Percentiles rank a stretch among this genome's conserved stretches.
Conservation (phyloP, 2,888 invertebrate species). For the Lepidochrysops patricia region DNA sequence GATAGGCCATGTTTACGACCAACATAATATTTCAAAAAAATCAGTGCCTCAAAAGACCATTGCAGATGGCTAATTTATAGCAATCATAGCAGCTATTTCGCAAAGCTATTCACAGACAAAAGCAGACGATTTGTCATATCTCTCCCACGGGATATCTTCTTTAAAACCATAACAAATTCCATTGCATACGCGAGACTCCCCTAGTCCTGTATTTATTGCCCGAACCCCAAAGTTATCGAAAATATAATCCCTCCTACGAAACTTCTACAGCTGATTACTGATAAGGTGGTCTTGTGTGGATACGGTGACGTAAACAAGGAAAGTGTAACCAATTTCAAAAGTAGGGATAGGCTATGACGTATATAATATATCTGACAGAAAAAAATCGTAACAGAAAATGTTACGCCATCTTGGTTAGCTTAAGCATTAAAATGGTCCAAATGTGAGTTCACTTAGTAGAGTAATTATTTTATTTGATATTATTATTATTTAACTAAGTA, state of each 20-base stretch:
- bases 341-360: no score
- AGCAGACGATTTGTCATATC: conserved; percentile 32
- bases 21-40: no score
- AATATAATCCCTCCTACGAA: conserved; percentile 72
- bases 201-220: conserved; percentile 64
- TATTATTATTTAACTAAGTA: no score
- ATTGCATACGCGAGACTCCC: conserved; percentile 51
- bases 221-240: conserved; percentile 69
- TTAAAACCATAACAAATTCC: conserved; percentile 71
- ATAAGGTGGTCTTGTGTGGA: conserved; percentile 48
- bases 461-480: no score
- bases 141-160: conserved; percentile 55
- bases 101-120: conserved; percentile 20
- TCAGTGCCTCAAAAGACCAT: neutral
- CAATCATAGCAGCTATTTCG: conserved; percentile 3
- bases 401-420: no score
- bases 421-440: no score
- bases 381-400: no score
- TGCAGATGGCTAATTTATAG: neutral
- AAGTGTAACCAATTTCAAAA: no score
- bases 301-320: conserved; percentile 17
- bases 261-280: conserved; percentile 69
- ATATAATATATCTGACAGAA: no score
- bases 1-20: neutral
- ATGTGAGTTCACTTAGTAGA: no score